Percentiles rank a stretch among this genome's conserved stretches.
Evolutionary conservation across 2,113 vertebrate species (phyloP).

Genomic region (Electrona antarctica): DNA sequence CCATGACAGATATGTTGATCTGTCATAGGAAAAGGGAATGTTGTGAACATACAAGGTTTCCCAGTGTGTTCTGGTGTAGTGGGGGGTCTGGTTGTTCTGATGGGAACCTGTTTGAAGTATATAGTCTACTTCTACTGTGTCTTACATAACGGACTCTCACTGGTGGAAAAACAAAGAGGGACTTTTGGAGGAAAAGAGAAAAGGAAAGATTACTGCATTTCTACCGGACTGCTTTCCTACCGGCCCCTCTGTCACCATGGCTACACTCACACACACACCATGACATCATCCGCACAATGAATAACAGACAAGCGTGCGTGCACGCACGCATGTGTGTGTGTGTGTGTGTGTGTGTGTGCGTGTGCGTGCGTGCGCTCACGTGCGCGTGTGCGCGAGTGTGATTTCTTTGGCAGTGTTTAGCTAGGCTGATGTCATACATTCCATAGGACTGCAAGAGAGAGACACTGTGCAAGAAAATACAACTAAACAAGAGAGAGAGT

Average conservation of each 20-base stretch:
- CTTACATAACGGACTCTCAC: neutral
- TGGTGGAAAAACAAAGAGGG: neutral
- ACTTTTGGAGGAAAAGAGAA: neutral
- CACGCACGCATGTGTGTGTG: neutral
- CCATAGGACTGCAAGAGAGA: neutral
- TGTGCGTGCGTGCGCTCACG: conserved; percentile 1
- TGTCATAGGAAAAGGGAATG: too few species aligned
- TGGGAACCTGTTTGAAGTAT: neutral
- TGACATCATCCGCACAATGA: conserved; percentile 51
- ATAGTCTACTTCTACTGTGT: neutral
- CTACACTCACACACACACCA: conserved; percentile 41
- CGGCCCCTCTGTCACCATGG: conserved; percentile 38
- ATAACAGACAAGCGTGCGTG: conserved; percentile 13
- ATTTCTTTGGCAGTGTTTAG: conserved; percentile 8
- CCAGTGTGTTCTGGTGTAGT: too few species aligned
- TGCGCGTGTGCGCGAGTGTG: neutral
- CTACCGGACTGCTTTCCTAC: conserved; percentile 6
- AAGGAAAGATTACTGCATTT: neutral
- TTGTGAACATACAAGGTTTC: too few species aligned
- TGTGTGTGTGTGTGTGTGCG: conserved; percentile 14
- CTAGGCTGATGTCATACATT: conserved; percentile 24
- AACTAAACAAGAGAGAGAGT: neutral
- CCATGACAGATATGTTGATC: too few species aligned
- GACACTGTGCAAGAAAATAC: neutral
- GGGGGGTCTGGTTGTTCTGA: too few species aligned